Base-by-base conservation (phyloP, 2,113 vertebrate genomes). In the Conger conger region DNA sequence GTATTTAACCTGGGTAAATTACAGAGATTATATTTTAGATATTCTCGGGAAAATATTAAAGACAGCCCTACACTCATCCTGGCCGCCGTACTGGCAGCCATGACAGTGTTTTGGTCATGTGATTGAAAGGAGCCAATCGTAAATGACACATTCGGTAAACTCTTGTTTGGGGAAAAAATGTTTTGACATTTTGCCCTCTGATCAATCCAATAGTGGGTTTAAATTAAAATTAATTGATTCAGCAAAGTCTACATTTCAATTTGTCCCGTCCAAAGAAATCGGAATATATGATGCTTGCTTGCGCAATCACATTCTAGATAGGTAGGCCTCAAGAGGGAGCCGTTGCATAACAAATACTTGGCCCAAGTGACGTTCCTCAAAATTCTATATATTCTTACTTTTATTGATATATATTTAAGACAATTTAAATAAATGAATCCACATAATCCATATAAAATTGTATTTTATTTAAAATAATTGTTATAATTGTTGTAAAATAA, bases 71-170 rank as follows among this genome's bases (percentile, higher is more conserved):
- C 42, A 87, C 93, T 90, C 85, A 88, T 90, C 86, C 93, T 91
- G 63, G 90, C 93, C 20, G 91, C 91, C 79, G 90, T 90, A 30
- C 92, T 86, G 4, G 93, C 93, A 89, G 95, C 94, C 95, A 95
- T 95, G 85, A 83, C 88, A 88, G 80, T 93, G 92, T 93, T 94
- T 82, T 92, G 86, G 68, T 95, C 94, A 95, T 91, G 38, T 92
- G 92, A 33, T 0, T 5, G 0, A 5, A 4, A 16, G 3, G 5
- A 68, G 54, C 93, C 91, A 93, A 93, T 93, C 79, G 73, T 17
- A 88, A 76, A 79, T 68, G 68, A 73, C 27, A 30, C 68, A 27
- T 73, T 33, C 33, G 1, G 27, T 1, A 7, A 63, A 63, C 27
- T 73, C 2, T 5, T 27, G 57, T 63, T 63, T 63, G 57, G 20